Conservation (phyloP, 2,113 vertebrate species). For the Pongo pygmaeus region DNA sequence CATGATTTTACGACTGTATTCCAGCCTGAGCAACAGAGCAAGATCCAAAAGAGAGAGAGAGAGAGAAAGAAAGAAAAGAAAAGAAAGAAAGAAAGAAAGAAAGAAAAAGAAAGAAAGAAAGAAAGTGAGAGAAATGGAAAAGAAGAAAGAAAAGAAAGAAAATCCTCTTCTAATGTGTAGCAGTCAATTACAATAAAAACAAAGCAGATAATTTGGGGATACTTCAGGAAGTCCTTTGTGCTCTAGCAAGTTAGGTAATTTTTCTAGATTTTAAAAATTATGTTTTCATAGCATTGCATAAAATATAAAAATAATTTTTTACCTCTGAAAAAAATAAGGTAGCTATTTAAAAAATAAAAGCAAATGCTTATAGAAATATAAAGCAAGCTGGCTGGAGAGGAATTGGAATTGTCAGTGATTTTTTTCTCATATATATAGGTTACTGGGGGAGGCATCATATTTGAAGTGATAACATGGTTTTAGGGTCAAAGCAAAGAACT, state of each 20-base stretch:
- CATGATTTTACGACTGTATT: too few relatives aligned
- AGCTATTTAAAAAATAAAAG: neutral
- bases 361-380: neutral
- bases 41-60: neutral
- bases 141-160: neutral
- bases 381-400: neutral
- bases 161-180: neutral
- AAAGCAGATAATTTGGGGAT: neutral
- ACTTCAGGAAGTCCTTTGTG: neutral
- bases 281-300: neutral
- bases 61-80: too few relatives aligned
- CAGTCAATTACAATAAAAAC: neutral
- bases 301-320: neutral
- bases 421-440: neutral
- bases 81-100: too few relatives aligned
- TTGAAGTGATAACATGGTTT: neutral
- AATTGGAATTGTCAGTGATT: neutral
- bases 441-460: neutral
- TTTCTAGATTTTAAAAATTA: neutral
- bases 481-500: neutral
- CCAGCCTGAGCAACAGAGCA: neutral
- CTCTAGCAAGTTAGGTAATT: neutral
- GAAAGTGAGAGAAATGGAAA: too few relatives aligned
- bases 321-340: neutral
- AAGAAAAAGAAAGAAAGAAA: too few relatives aligned